A percentile compares a stretch with the other conserved stretches of the same genome.
phyloP scores from a whole-genome alignment of 1,140 invertebrate species.

The Wiebesia pumilae region DNA sequence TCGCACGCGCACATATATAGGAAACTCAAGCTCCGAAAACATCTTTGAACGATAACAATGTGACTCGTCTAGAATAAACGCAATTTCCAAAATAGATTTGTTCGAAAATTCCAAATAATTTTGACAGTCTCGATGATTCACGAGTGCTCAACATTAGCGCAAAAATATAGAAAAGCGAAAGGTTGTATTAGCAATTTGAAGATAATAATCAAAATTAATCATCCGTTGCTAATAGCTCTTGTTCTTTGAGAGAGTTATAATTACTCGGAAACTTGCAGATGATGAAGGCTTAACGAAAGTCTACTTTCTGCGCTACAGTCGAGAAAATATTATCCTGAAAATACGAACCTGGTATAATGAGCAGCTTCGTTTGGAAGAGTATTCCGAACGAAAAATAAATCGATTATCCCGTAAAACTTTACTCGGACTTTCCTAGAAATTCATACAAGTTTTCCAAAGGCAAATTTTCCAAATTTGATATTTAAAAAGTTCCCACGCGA shows the following conservation, averaged over 20 bases:
- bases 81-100: no score
- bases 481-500: background rate
- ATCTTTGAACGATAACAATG: no score
- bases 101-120: no score
- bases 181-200: background rate
- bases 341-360: background rate
- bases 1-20: no score
- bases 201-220: slow-evolving; percentile 19
- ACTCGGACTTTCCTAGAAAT: background rate
- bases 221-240: background rate
- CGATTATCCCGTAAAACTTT: background rate
- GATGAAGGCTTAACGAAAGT: background rate
- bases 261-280: background rate
- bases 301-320: background rate
- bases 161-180: background rate
- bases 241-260: background rate
- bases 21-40: no score
- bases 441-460: background rate
- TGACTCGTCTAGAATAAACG: no score
- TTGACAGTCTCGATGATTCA: no score
- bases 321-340: background rate
- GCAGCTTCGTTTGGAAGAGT: background rate
- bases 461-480: no score
- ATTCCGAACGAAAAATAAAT: background rate
- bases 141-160: no score